phyloP scores from a whole-genome alignment of 2,113 vertebrate species.

The Myrmophylax atrothorax region DNA sequence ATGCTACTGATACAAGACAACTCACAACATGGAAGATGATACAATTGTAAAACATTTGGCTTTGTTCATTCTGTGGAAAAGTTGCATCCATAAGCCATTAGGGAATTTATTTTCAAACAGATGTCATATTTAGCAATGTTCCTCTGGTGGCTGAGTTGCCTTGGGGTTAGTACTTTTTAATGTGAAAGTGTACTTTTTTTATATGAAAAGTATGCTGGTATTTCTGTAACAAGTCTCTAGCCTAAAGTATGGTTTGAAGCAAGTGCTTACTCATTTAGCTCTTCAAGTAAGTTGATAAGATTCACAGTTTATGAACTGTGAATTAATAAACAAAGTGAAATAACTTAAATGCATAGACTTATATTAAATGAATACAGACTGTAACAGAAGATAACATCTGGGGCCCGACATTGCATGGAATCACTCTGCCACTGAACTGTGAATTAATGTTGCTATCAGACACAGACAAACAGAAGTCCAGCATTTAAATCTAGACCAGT shows the following conservation, averaged over 20 bases:
- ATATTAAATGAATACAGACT: background rate
- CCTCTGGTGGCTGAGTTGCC: background rate
- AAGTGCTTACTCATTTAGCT: background rate
- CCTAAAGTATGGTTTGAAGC: background rate
- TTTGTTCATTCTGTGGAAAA: slow-evolving; percentile 2
- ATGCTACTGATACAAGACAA: background rate
- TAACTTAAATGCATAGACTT: background rate
- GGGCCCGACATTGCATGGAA: background rate
- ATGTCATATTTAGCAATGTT: background rate
- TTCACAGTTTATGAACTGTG: slow-evolving; percentile 3
- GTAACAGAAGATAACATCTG: background rate
- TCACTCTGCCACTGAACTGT: slow-evolving; percentile 14
- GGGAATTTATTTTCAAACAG: background rate
- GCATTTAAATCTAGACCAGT: background rate
- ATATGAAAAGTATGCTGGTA: background rate
- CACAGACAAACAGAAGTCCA: background rate
- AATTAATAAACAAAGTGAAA: slow-evolving; percentile 13
- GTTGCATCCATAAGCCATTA: background rate
- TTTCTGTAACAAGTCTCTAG: background rate
- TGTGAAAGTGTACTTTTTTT: no score
- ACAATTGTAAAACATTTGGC: background rate
- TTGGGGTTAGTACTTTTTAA: background rate
- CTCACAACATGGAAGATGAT: background rate
- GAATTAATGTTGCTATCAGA: background rate
- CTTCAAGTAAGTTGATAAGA: slow-evolving; percentile 27